Base-by-base conservation (phyloP, 2,113 vertebrate species). In the Corvus hawaiiensis region DNA sequence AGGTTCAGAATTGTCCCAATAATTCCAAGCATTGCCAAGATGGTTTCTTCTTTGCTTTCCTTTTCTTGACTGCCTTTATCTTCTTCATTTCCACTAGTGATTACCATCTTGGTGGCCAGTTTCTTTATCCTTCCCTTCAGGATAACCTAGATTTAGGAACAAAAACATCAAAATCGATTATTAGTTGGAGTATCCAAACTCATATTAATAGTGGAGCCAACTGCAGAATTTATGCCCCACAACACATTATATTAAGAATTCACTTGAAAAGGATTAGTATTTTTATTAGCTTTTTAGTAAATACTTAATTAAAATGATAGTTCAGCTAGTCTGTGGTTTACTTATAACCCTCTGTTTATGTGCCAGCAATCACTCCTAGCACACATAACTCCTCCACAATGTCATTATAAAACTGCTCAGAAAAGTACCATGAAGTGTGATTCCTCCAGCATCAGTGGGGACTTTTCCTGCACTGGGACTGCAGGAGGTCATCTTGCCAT, bases 1-100 rank as follows among this genome's bases (percentile, higher is more conserved):
- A 99, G 98, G 96, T 99, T 99, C 83, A 99, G 98, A 94, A 99
- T 98, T 92, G 99, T 99, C 96, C 99, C 99, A 26, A 99, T 98
- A 85, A 99, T 99, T 54, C 99, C 99, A 95, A 99, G 97, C 98
- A 99, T 98, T 33, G 99, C 99, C 97, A 99, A 94, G 93, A 99
- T 98, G 48, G 98, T 98, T 98, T 99, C 99, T 95, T 99, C 99
- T 94, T 99, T 99, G 87, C 99, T 98, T 95, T 99, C 99, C 95
- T 98, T 99, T 96, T 99, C 99, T 98, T 99, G 98, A 97, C 98
- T 98, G 97, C 98, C 98, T 97, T 98, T 99, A 98, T 99, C 99
- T 88, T 99, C 99, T 95, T 99, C 99, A 98, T 97, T 98, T 94
- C 98, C 98, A 91, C 98, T 98, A 96, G 98, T 99, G 98, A 99